These are phyloP conservation scores for Leptodactylus fallax DNA, from an alignment of 2,797 vertebrate genomes.

Conservation along the genomic window DNA sequence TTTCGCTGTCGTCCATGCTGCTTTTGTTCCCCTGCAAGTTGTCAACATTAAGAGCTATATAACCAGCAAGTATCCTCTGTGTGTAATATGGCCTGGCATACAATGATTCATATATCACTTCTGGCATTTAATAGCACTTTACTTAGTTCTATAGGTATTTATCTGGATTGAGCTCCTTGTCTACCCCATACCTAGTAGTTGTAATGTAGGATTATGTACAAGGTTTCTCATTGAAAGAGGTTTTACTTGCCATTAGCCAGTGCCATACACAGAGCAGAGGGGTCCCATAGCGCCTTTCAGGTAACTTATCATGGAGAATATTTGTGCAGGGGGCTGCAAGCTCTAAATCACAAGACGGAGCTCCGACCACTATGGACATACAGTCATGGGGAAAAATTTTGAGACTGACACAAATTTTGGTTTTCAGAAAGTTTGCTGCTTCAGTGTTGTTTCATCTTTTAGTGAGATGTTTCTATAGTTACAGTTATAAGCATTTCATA, in stretches of 20 bases:
- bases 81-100: background rate
- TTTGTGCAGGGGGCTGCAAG: too few relatives aligned
- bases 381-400: too few relatives aligned
- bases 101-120: background rate
- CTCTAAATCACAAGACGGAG: too few relatives aligned
- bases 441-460: too few relatives aligned
- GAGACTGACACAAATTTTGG: too few relatives aligned
- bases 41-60: background rate
- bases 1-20: background rate
- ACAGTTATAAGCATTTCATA: too few relatives aligned
- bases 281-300: background rate
- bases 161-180: background rate
- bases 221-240: background rate
- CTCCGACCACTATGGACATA: too few relatives aligned
- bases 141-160: background rate
- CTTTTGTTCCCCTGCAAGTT: background rate
- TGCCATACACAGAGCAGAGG: background rate
- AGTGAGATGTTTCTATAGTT: too few relatives aligned
- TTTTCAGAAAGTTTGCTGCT: too few relatives aligned
- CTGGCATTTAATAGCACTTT: background rate
- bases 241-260: background rate
- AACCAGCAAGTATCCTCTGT: background rate
- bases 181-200: background rate
- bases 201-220: slow-evolving; percentile 3
- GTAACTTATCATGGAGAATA: too few relatives aligned